A percentile compares a stretch with the other conserved stretches of the same genome.
These are phyloP conservation scores for Tachysurus fulvidraco DNA, from an alignment of 2,113 vertebrate species.

Conservation along the genomic window DNA sequence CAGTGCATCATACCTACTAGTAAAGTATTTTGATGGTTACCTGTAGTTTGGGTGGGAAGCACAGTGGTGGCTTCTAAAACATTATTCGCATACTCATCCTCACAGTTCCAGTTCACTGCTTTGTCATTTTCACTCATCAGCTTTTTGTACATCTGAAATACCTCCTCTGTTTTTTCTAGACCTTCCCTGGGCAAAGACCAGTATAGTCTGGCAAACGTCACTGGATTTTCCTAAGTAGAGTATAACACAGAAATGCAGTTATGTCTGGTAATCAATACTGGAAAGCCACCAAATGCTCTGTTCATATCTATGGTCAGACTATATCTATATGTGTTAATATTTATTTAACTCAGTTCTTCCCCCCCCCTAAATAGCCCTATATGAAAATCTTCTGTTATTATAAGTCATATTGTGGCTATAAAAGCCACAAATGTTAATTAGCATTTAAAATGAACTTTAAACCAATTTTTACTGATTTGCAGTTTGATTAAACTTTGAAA, in stretches of 20 bases:
- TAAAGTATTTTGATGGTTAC: constrained; percentile 35
- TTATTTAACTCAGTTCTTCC: not conserved
- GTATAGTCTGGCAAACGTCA: constrained; percentile 51
- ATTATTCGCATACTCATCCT: constrained; percentile 57
- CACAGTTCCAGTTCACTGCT: constrained; percentile 60
- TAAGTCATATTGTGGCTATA: not conserved
- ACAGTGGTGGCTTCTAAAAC: constrained; percentile 45
- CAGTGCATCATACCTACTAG: not conserved
- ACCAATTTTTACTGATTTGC: no score
- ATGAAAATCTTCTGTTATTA: not conserved
- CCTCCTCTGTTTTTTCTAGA: constrained; percentile 52
- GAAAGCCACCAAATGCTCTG: not conserved
- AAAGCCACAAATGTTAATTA: no score
- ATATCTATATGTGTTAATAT: not conserved
- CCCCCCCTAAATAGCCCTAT: not conserved
- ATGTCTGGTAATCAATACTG: not conserved
- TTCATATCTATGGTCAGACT: not conserved
- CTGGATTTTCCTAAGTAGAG: constrained; percentile 56
- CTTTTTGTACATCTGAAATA: constrained; percentile 58
- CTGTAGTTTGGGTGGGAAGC: constrained; percentile 35
- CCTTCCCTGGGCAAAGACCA: constrained; percentile 49
- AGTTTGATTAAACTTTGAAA: no score
- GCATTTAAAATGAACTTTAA: no score
- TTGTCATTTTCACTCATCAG: constrained; percentile 52
- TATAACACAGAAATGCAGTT: not conserved